Conservation (phyloP, 2,888 invertebrate genomes). For the Creontiades dilutus region DNA sequence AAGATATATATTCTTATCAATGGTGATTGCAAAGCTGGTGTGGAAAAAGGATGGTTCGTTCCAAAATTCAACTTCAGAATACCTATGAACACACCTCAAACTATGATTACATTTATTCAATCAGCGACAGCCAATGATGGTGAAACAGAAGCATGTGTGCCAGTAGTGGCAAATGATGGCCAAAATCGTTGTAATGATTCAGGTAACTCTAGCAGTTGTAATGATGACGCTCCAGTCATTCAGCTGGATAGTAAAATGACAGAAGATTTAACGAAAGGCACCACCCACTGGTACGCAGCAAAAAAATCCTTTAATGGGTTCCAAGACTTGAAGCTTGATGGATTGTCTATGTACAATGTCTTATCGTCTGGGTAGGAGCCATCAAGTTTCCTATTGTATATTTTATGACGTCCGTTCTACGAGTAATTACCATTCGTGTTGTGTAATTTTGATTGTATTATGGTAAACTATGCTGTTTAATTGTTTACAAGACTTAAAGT, state of each 20-base stretch:
- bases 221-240: neutral
- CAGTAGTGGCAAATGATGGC: neutral
- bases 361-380: neutral
- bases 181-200: neutral
- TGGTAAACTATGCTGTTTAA: no score
- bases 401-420: no score
- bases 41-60: slow-evolving; percentile 51
- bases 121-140: neutral
- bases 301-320: slow-evolving; percentile 61
- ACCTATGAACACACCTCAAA: slow-evolving; percentile 36
- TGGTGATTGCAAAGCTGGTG: slow-evolving; percentile 37
- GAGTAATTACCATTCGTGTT: no score
- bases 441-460: no score
- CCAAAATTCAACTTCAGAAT: slow-evolving; percentile 56
- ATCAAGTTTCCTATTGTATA: no score
- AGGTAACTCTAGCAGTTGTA: neutral
- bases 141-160: neutral
- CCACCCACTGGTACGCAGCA: slow-evolving; percentile 44
- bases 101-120: slow-evolving; percentile 40
- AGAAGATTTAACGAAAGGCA: neutral
- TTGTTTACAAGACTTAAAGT: no score
- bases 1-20: slow-evolving; percentile 58
- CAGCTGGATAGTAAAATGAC: neutral
- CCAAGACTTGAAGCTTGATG: slow-evolving; percentile 65
- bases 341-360: slow-evolving; percentile 55